phyloP scores from a whole-genome alignment of 1,140 invertebrate species.

The Stenopsyche tienmushanensis region DNA sequence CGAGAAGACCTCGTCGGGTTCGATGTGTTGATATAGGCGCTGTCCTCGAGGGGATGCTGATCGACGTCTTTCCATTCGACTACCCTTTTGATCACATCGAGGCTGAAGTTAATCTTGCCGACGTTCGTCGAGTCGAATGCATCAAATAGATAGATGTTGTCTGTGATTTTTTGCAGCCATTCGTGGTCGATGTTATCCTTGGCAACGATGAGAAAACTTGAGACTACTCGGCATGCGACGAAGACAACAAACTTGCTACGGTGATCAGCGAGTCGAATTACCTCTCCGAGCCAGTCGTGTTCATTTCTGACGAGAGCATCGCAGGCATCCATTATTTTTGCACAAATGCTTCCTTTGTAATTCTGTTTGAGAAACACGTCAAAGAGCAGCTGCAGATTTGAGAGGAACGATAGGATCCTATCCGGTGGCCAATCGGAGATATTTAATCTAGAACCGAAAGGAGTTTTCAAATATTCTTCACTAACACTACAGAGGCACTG shows the following conservation, averaged over 20 bases:
- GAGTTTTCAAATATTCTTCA: conserved; percentile 65
- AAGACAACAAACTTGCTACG: conserved; percentile 79
- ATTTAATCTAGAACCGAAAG: conserved; percentile 66
- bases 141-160: conserved; percentile 62
- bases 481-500: conserved; percentile 78
- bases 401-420: conserved; percentile 73
- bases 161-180: conserved; percentile 75
- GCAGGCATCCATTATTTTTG: conserved; percentile 73
- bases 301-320: conserved; percentile 77
- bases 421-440: conserved; percentile 72
- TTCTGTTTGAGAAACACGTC: conserved; percentile 84
- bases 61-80: conserved; percentile 85
- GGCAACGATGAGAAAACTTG: conserved; percentile 79
- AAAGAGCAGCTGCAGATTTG: conserved; percentile 78
- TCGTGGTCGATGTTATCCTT: conserved; percentile 75
- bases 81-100: conserved; percentile 81
- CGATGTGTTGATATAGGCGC: conserved; percentile 51
- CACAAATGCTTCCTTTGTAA: conserved; percentile 75
- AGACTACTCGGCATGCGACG: conserved; percentile 74
- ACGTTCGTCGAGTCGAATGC: conserved; percentile 58
- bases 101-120: conserved; percentile 75
- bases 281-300: conserved; percentile 78
- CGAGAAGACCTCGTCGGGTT: conserved; percentile 38
- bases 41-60: conserved; percentile 77
- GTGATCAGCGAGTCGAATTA: conserved; percentile 75